Percentiles rank a stretch among this genome's conserved stretches.
Conservation (phyloP, 2,113 vertebrate species). For the human (Homo sapiens) region DNA sequence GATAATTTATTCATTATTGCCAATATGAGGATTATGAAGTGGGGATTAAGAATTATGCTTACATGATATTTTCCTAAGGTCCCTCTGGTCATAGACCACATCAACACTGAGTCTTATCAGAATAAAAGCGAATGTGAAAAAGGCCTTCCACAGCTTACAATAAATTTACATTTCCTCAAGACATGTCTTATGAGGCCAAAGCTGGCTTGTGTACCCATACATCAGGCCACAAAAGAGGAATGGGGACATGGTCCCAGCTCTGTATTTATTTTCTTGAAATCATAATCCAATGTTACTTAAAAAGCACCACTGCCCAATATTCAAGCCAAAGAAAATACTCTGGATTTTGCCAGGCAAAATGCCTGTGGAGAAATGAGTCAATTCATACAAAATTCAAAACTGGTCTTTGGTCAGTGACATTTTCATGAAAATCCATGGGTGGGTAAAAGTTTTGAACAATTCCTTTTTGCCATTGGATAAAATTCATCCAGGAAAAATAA, state of each 20-base stretch:
- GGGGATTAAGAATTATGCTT: slow-evolving; percentile 13
- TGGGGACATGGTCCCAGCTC: slow-evolving; percentile 52
- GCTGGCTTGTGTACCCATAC: slow-evolving; percentile 40
- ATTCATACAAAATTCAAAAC: slow-evolving; percentile 80
- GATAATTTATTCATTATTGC: neutral
- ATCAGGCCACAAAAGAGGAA: slow-evolving; percentile 53
- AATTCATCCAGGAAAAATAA: slow-evolving; percentile 78
- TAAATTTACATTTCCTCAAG: slow-evolving; percentile 69
- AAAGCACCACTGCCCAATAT: slow-evolving; percentile 72
- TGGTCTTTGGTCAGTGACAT: slow-evolving; percentile 78
- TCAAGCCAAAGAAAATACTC: slow-evolving; percentile 76
- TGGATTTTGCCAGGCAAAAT: slow-evolving; percentile 76
- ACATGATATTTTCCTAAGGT: slow-evolving; percentile 24
- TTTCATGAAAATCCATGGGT: slow-evolving; percentile 78
- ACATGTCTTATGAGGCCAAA: slow-evolving; percentile 44
- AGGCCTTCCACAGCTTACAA: neutral
- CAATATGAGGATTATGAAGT: neutral
- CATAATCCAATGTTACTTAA: slow-evolving; percentile 77
- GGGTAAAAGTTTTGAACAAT: slow-evolving; percentile 73
- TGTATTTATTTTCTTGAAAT: slow-evolving; percentile 77
- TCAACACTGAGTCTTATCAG: slow-evolving; percentile 53
- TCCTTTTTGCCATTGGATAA: slow-evolving; percentile 73
- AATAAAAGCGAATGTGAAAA: neutral
- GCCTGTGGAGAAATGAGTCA: slow-evolving; percentile 81
- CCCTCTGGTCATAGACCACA: neutral